Evolutionary conservation across 2,113 vertebrate genomes (phyloP).

Genomic region (Centropristis striata): DNA sequence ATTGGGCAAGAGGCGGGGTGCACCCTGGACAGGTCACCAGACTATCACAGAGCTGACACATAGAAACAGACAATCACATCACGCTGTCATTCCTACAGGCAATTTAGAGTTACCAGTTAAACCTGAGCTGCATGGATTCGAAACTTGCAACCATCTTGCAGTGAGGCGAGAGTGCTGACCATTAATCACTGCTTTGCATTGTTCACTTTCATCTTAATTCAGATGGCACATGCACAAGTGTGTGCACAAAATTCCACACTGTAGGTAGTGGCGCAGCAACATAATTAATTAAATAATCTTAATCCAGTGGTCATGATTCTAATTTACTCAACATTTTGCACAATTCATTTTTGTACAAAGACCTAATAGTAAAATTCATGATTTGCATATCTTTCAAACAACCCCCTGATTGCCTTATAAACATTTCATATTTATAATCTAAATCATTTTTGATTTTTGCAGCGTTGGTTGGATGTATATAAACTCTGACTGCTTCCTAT

Average conservation of each 20-base stretch:
- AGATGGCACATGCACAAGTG: not conserved
- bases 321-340: not conserved
- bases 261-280: not conserved
- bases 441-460: not conserved
- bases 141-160: no score
- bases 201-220: not conserved
- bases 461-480: not conserved
- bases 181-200: no score
- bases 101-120: no score
- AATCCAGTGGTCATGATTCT: not conserved
- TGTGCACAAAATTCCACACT: not conserved
- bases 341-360: not conserved
- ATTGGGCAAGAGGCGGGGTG: no score
- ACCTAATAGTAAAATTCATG: not conserved
- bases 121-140: no score
- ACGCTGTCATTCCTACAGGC: no score
- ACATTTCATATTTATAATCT: not conserved
- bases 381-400: not conserved
- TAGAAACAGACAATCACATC: no score
- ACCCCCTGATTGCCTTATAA: not conserved
- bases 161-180: no score
- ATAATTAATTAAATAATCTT: not conserved
- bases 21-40: no score
- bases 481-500: not conserved
- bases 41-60: no score